Percentiles rank a stretch among this genome's conserved stretches.
These are phyloP conservation scores for Stenopsyche tienmushanensis DNA, from an alignment of 1,140 invertebrate species.

Conservation along the genomic window DNA sequence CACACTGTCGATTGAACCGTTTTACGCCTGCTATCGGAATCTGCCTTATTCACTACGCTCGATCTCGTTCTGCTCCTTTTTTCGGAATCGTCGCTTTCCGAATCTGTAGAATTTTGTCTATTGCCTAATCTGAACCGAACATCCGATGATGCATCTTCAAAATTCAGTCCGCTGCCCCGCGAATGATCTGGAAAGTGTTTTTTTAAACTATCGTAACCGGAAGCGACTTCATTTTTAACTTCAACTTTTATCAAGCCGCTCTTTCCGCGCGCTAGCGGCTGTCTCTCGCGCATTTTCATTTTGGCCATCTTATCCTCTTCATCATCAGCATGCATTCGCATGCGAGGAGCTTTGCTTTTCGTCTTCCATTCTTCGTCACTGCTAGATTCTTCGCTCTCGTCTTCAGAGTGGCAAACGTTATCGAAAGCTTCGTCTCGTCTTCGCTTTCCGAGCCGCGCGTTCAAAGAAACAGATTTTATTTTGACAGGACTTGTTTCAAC, in stretches of 20 bases:
- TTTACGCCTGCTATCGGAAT: slow-evolving; percentile 42
- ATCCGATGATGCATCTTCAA: background rate
- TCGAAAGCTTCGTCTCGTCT: slow-evolving; percentile 49
- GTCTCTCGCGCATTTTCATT: too few relatives aligned
- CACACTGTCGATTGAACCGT: slow-evolving; percentile 57
- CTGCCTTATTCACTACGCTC: slow-evolving; percentile 54
- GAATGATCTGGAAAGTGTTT: too few relatives aligned
- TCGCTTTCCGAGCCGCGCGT: slow-evolving; percentile 40
- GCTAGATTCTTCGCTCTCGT: slow-evolving; percentile 20
- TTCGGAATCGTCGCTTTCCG: slow-evolving; percentile 45
- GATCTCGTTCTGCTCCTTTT: slow-evolving; percentile 51
- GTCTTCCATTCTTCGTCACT: slow-evolving; percentile 57
- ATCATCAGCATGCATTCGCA: slow-evolving; percentile 88
- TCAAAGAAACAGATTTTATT: slow-evolving; percentile 14
- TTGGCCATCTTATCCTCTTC: slow-evolving; percentile 63
- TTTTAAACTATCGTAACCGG: background rate
- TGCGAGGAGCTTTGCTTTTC: slow-evolving; percentile 67
- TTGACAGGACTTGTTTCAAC: slow-evolving; percentile 20
- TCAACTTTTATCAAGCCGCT: too few relatives aligned
- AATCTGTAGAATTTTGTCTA: slow-evolving; percentile 33
- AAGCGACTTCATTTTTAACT: slow-evolving; percentile 30
- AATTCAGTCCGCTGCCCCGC: too few relatives aligned
- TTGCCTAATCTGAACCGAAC: slow-evolving; percentile 26
- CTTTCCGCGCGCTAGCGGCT: too few relatives aligned
- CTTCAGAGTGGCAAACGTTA: slow-evolving; percentile 8